These are phyloP conservation scores for Habropoda laboriosa DNA, from an alignment of 1,140 invertebrate species.

Conservation along the genomic window DNA sequence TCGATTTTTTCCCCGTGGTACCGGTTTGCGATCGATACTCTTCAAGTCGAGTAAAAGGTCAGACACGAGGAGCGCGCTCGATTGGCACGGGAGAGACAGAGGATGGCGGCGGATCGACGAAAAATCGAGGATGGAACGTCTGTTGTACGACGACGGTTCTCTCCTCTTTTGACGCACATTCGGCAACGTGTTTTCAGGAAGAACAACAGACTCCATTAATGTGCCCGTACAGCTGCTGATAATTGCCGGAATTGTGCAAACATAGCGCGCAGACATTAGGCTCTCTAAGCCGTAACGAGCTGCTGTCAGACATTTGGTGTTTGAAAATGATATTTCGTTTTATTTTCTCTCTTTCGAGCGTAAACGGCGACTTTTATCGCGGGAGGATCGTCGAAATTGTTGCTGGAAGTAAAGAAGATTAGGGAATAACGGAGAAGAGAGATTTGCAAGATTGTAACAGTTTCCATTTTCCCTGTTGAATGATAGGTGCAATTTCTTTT, in stretches of 20 bases:
- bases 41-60: neutral
- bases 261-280: conserved; percentile 11
- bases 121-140: neutral
- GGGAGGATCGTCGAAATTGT: too few relatives aligned
- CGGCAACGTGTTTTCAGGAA: neutral
- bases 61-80: neutral
- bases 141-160: too few relatives aligned
- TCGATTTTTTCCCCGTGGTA: neutral
- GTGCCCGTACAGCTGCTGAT: conserved; percentile 28
- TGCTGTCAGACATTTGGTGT: neutral
- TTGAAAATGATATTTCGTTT: conserved; percentile 5
- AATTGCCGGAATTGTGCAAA: conserved; percentile 38
- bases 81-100: neutral
- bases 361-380: too few relatives aligned
- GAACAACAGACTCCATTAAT: conserved; percentile 6
- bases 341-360: too few relatives aligned
- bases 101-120: neutral
- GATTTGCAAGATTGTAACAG: neutral
- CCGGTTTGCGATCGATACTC: conserved; percentile 8
- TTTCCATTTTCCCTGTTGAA: neutral
- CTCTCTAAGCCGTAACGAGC: neutral
- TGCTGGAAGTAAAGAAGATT: too few relatives aligned
- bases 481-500: neutral
- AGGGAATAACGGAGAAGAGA: neutral
- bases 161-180: neutral